A percentile compares a stretch with the other conserved stretches of the same genome.
Conservation (phyloP, 2,113 vertebrate genomes). For the Triplophysa siluroides region DNA sequence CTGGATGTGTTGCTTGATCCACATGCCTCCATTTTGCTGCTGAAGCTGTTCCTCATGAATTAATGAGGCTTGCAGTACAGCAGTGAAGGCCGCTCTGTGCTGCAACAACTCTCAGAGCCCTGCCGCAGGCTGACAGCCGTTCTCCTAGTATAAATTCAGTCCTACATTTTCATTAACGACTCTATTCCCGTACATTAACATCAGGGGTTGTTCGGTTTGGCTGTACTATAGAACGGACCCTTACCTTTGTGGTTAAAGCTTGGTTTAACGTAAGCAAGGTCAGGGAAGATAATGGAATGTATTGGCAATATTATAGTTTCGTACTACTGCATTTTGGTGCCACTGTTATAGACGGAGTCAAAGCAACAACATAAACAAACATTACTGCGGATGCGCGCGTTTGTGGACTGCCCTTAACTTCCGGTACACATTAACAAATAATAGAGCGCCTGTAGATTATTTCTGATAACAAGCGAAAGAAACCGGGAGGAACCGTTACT, state of each 20-base stretch:
- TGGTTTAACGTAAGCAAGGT: background rate
- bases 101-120: constrained; percentile 20
- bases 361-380: too few species aligned
- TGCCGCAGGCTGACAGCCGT: constrained; percentile 27
- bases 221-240: background rate
- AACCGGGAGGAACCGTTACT: too few species aligned
- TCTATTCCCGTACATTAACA: background rate
- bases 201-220: background rate
- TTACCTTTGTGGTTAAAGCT: background rate
- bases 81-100: background rate
- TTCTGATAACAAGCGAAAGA: too few species aligned
- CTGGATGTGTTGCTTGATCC: background rate
- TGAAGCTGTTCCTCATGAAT: constrained; percentile 45
- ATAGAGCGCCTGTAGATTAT: too few species aligned
- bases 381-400: too few species aligned
- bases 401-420: too few species aligned
- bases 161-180: background rate
- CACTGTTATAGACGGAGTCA: too few species aligned
- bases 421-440: too few species aligned
- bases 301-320: background rate
- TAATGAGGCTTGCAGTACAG: constrained; percentile 40
- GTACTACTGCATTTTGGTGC: background rate
- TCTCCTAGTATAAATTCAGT: constrained; percentile 5
- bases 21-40: constrained; percentile 31
- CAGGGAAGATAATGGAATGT: background rate